Percentiles rank a stretch among this genome's conserved stretches.
Conservation (phyloP, 2,797 vertebrate genomes). For the Halcyon leucocephala region DNA sequence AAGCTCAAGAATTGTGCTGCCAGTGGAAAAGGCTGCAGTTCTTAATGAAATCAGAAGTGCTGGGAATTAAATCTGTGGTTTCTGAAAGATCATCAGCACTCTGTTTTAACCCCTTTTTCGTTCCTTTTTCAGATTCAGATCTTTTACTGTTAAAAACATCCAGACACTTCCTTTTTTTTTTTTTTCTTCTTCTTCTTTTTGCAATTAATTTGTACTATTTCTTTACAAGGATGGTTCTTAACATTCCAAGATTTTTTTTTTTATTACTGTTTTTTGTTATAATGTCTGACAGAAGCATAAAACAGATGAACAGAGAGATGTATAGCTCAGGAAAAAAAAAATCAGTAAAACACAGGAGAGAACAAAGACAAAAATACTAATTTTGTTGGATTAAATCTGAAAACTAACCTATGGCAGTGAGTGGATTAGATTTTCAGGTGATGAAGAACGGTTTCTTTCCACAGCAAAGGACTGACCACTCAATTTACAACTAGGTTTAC, state of each 20-base stretch:
- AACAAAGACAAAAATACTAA: not conserved
- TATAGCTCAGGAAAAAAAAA: not conserved
- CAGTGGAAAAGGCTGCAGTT: constrained; percentile 43
- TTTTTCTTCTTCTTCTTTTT: not conserved
- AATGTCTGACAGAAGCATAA: not conserved
- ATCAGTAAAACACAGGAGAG: not conserved
- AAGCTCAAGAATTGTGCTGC: constrained; percentile 64
- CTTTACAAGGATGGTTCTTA: not conserved
- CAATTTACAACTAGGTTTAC: not conserved
- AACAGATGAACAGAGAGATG: not conserved
- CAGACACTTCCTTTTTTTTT: not conserved
- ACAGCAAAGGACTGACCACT: not conserved
- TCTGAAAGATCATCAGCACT: constrained; percentile 58
- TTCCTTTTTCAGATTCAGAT: not conserved
- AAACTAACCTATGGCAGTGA: not conserved
- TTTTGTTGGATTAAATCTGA: not conserved
- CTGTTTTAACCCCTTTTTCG: constrained; percentile 9
- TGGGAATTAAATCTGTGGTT: constrained; percentile 63
- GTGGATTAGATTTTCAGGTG: not conserved
- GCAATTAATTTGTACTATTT: not conserved
- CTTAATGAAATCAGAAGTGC: constrained; percentile 68
- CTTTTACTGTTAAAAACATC: not conserved
- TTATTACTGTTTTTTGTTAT: not conserved
- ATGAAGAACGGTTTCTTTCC: not conserved
- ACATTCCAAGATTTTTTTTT: not conserved